A percentile compares a stretch with the other conserved stretches of the same genome.
phyloP scores from a whole-genome alignment of 2,888 invertebrate species.

The Lissonota sp. region DNA sequence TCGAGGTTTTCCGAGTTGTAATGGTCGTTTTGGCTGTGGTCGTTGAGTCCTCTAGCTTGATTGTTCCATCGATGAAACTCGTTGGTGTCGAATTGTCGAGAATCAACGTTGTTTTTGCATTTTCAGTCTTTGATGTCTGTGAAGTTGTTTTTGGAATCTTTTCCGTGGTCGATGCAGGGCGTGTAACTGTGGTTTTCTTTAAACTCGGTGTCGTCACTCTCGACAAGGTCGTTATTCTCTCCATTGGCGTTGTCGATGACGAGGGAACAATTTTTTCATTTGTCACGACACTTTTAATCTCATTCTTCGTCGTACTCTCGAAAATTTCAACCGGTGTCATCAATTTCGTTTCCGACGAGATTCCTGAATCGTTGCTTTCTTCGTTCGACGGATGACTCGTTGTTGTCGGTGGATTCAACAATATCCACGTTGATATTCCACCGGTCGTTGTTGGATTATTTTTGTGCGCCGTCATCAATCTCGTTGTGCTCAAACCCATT shows the following conservation, averaged over 20 bases:
- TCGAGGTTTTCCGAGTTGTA: conserved; percentile 66
- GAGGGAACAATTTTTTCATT: conserved; percentile 48
- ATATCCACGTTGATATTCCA: conserved; percentile 91
- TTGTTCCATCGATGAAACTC: background rate
- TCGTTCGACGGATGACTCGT: conserved; percentile 67
- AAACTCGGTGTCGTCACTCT: conserved; percentile 36
- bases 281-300: conserved; percentile 60
- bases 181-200: conserved; percentile 53
- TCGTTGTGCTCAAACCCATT: conserved; percentile 67
- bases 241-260: conserved; percentile 45
- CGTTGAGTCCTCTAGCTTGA: background rate
- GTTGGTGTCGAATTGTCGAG: background rate
- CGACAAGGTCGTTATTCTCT: conserved; percentile 55
- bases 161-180: conserved; percentile 36
- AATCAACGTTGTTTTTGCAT: conserved; percentile 4
- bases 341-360: conserved; percentile 21
- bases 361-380: conserved; percentile 23
- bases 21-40: conserved; percentile 59
- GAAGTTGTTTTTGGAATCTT: conserved; percentile 42
- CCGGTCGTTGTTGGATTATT: conserved; percentile 86
- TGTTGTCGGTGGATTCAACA: conserved; percentile 86
- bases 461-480: conserved; percentile 73
- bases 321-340: conserved; percentile 43
- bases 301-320: conserved; percentile 44
- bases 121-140: conserved; percentile 39